A percentile compares a stretch with the other conserved stretches of the same genome.
Evolutionary conservation across 2,113 vertebrate genomes (phyloP).

Genomic region (Xyrauchen texanus): DNA sequence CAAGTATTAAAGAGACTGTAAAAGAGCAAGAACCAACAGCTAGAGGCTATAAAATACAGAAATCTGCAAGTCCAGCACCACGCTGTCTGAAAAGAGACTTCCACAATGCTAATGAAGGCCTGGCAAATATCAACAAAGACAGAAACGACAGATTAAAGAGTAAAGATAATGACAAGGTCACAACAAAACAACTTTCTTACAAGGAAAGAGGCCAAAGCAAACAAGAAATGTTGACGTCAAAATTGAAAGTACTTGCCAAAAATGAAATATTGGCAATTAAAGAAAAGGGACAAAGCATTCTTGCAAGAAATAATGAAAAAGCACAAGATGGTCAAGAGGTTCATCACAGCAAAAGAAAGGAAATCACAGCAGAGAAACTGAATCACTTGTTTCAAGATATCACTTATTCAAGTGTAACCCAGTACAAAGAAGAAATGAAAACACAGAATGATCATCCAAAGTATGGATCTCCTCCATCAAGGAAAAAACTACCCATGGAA

Average conservation of each 20-base stretch:
- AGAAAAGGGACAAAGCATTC: constrained; percentile 68
- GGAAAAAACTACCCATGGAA: neutral
- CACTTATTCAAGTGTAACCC: constrained; percentile 49
- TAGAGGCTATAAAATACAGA: constrained; percentile 36
- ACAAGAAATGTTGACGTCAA: constrained; percentile 77
- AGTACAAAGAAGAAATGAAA: constrained; percentile 40
- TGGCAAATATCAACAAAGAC: constrained; percentile 45
- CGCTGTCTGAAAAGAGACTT: constrained; percentile 50
- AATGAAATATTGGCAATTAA: constrained; percentile 79
- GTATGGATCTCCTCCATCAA: neutral
- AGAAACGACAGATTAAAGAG: constrained; percentile 44
- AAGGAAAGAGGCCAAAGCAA: constrained; percentile 73
- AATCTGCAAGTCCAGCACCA: constrained; percentile 20
- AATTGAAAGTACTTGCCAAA: constrained; percentile 78
- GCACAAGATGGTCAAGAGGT: constrained; percentile 51
- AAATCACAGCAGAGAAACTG: constrained; percentile 53
- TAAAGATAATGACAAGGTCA: constrained; percentile 53
- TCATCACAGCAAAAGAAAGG: neutral
- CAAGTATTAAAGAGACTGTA: constrained; percentile 34
- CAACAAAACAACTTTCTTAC: constrained; percentile 53
- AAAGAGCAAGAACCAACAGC: constrained; percentile 17
- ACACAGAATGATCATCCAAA: neutral
- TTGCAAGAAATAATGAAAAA: constrained; percentile 59
- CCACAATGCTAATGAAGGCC: constrained; percentile 36
- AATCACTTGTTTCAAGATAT: constrained; percentile 55